A percentile compares a stretch with the other conserved stretches of the same genome.
phyloP scores from a whole-genome alignment of 2,797 vertebrate species.

The Thunnus albacares region DNA sequence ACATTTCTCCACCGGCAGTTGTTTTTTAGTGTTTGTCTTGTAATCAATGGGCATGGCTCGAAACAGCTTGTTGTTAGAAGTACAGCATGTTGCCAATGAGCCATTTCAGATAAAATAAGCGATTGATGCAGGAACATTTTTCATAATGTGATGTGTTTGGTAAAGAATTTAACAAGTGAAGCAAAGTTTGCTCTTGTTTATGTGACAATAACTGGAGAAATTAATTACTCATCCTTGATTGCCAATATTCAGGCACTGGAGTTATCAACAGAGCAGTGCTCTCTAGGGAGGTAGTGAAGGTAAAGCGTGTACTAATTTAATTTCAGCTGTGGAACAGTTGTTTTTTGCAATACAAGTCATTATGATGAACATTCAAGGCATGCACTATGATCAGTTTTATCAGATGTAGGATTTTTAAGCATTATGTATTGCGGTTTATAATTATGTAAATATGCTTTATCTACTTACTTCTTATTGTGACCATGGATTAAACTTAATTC shows the following conservation, averaged over 20 bases:
- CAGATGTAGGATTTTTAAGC: neutral
- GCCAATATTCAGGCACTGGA: neutral
- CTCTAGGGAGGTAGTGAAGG: neutral
- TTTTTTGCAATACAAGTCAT: neutral
- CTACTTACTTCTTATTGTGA: neutral
- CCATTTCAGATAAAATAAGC: conserved; percentile 45
- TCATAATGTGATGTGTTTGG: conserved; percentile 19
- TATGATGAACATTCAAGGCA: neutral
- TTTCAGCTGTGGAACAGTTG: neutral
- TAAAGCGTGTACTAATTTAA: neutral
- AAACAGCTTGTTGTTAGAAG: conserved; percentile 33
- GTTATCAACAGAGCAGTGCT: neutral
- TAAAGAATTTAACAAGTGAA: conserved; percentile 17
- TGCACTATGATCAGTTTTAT: neutral
- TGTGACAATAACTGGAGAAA: conserved; percentile 23
- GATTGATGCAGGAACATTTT: neutral
- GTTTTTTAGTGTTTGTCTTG: conserved; percentile 11
- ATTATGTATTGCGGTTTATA: neutral
- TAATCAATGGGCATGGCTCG: conserved; percentile 25
- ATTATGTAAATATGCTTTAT: neutral
- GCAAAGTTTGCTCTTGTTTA: conserved; percentile 11
- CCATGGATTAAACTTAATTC: neutral
- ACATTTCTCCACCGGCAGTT: conserved; percentile 11
- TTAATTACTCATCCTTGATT: neutral
- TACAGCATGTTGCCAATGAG: conserved; percentile 36